Evolutionary conservation across 2,888 invertebrate genomes (phyloP).

Genomic region (Labia minor): DNA sequence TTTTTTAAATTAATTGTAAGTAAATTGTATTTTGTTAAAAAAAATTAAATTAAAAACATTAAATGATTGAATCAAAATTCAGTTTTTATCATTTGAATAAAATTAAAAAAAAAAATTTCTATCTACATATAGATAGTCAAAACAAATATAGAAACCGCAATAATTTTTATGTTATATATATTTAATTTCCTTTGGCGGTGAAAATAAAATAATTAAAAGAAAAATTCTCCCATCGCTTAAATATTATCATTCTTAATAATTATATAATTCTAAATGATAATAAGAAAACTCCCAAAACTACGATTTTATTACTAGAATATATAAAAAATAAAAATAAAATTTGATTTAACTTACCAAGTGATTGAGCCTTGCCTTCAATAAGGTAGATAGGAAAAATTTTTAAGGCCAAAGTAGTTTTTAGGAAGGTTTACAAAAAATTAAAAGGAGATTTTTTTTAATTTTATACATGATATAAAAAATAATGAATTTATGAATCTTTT

Average conservation of each 20-base stretch:
- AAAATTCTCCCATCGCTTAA: neutral
- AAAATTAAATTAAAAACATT: too few species aligned
- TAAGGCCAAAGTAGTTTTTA: neutral
- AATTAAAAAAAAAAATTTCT: too few species aligned
- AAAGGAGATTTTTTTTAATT: neutral
- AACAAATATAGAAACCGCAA: too few species aligned
- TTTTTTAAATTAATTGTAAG: too few species aligned
- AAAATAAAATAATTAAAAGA: too few species aligned
- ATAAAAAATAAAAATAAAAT: slow-evolving; percentile 13
- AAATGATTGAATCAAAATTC: too few species aligned
- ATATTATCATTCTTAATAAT: neutral
- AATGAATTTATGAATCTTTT: neutral
- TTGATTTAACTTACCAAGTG: slow-evolving; percentile 22
- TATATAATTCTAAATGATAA: neutral
- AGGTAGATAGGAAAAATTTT: slow-evolving; percentile 9
- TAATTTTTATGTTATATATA: too few species aligned
- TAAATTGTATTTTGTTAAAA: too few species aligned
- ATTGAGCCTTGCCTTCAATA: slow-evolving; percentile 22
- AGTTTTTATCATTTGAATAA: too few species aligned
- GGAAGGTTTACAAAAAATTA: neutral
- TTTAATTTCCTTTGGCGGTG: too few species aligned
- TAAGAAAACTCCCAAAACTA: slow-evolving; percentile 25
- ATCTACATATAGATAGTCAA: too few species aligned
- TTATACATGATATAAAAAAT: neutral
- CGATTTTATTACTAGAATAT: slow-evolving; percentile 17